Evolutionary conservation across 2,888 invertebrate species (phyloP), one percentile per base, ranked within the genome.

Genomic region (Paralinhomoeus sp.): DNA sequence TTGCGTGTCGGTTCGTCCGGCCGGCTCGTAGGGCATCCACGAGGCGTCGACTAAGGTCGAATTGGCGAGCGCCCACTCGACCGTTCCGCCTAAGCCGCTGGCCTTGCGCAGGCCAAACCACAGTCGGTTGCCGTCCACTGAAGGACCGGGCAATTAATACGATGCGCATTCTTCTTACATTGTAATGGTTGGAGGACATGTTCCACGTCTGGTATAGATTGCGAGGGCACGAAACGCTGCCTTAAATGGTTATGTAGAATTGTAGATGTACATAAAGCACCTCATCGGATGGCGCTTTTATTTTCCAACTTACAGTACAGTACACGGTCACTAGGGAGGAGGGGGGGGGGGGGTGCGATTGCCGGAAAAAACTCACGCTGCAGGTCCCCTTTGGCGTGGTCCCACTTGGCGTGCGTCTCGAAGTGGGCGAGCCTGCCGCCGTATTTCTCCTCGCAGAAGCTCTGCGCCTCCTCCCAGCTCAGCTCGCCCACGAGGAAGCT

Each of bases 361-460:
- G n/a, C n/a, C n/a, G n/a, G n/a, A n/a, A n/a, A n/a, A n/a, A n/a
- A n/a, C 36, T 36, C 20, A 36, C 36, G 3, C 9, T 12, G 5
- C 9, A 36, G 20, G 3, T 17, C 18, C 36, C 17, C 18, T 17
- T 36, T 36, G 9, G 17, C 17, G 36, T 36, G 36, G 5, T 5
- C n/a, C 36, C 36, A 36, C 36, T 36, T 36, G 36, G 36, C 36
- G 36, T 36, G 36, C 20, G 36, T 36, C 36, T 36, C 36, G 36
- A 36, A 36, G 9, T 36, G 36, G 3, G 36, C 36, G 9, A 36
- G n/a, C 17, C n/a, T 5, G 20, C 9, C 36, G n/a, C 20, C 20
- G 36, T 12, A 36, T 20, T 36, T 36, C 18, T 17, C 36, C 20
- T 36, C 9, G 20, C 36, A 36, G 36, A 36, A 18, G n/a, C 9